Percentiles rank a stretch among this genome's conserved stretches.
Conservation (phyloP, 2,797 vertebrate genomes). For the Cynopterus sphinx region DNA sequence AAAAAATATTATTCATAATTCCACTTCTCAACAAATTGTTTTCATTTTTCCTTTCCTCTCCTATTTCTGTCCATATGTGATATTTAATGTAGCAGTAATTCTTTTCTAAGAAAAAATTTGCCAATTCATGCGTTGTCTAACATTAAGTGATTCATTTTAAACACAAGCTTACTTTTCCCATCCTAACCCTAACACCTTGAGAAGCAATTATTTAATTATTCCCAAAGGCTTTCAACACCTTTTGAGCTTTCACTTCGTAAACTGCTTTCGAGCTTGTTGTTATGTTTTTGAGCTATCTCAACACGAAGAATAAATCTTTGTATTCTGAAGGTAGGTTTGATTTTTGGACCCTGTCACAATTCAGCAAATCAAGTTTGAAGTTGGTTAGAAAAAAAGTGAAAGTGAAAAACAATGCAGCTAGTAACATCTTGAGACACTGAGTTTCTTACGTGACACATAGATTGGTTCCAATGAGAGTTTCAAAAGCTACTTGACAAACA, state of each 20-base stretch:
- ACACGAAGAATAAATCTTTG: not conserved
- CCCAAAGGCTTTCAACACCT: not conserved
- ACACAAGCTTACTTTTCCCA: not conserved
- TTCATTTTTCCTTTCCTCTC: not conserved
- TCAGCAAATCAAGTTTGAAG: not conserved
- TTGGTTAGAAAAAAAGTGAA: constrained; percentile 17
- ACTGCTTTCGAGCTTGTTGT: not conserved
- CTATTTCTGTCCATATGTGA: not conserved
- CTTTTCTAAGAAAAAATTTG: not conserved
- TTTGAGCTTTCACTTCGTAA: not conserved
- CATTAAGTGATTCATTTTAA: not conserved
- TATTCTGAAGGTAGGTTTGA: not conserved
- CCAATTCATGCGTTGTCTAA: not conserved
- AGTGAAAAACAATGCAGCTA: not conserved
- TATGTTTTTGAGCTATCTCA: not conserved
- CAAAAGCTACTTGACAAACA: not conserved
- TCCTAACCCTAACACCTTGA: not conserved
- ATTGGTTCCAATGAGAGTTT: not conserved
- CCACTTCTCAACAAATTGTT: not conserved
- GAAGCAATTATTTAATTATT: constrained; percentile 3
- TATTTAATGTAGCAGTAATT: not conserved
- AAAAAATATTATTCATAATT: not conserved
- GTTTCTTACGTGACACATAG: not conserved
- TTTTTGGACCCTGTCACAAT: not conserved
- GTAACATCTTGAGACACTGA: not conserved